phyloP scores from a whole-genome alignment of 1,140 invertebrate genomes.

The Papilio machaon region DNA sequence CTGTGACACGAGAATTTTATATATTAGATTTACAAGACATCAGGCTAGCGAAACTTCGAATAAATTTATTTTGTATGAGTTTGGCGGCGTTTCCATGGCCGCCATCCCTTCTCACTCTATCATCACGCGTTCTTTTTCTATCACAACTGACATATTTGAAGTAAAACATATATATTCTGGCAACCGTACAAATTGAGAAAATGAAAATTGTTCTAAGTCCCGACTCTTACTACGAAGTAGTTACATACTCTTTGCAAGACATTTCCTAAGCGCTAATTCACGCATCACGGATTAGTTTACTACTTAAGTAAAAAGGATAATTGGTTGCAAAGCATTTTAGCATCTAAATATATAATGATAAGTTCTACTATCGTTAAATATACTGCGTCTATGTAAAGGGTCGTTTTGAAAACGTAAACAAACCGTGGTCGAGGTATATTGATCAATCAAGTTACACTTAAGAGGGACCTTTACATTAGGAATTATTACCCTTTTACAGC shows the following conservation, averaged over 20 bases:
- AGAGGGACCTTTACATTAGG: background rate
- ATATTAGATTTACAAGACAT: too few relatives aligned
- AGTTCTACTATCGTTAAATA: background rate
- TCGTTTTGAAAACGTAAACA: background rate
- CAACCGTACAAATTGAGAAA: too few relatives aligned
- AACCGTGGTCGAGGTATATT: background rate
- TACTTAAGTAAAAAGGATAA: background rate
- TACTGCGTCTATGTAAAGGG: background rate
- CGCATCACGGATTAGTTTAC: background rate
- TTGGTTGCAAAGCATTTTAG: background rate
- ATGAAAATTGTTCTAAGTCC: background rate
- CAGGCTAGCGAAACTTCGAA: too few relatives aligned
- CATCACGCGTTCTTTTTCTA: too few relatives aligned
- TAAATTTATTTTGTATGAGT: too few relatives aligned
- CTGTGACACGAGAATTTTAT: too few relatives aligned
- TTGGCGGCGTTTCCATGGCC: too few relatives aligned
- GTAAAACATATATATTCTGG: too few relatives aligned
- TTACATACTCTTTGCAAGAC: background rate
- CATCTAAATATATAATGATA: background rate
- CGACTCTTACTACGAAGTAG: too few relatives aligned
- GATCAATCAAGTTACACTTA: background rate
- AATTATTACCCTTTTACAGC: background rate
- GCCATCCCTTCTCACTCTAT: too few relatives aligned
- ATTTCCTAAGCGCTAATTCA: slow-evolving; percentile 1
- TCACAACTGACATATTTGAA: too few relatives aligned